Percentiles rank a stretch among this genome's conserved stretches.
phyloP scores from a whole-genome alignment of 2,888 invertebrate species.

The Neoscelio sp. region DNA sequence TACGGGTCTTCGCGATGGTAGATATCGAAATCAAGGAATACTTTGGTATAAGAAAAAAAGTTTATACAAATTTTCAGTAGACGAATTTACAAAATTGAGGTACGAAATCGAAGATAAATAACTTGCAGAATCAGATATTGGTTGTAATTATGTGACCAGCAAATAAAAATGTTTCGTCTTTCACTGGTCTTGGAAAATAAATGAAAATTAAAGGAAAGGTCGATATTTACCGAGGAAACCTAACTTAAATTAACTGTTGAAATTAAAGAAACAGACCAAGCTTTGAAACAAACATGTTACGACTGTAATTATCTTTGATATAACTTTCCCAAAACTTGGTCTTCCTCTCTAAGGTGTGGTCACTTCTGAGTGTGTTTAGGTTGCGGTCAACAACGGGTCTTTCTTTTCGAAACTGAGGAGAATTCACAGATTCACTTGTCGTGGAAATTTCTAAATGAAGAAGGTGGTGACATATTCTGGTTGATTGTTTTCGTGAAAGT shows the following conservation, averaged over 20 bases:
- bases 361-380: conserved; percentile 22
- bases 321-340: conserved; percentile 24
- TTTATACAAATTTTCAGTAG: not conserved
- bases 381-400: conserved; percentile 23
- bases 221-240: no score
- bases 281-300: no score
- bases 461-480: conserved; percentile 28
- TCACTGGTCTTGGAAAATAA: no score
- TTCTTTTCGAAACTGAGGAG: conserved; percentile 30
- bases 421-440: conserved; percentile 22
- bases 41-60: not conserved
- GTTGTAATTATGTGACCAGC: no score
- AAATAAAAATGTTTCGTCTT: no score
- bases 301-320: conserved; percentile 42
- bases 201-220: no score
- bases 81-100: not conserved
- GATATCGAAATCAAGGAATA: conserved; percentile 4
- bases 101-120: not conserved
- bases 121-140: no score
- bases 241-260: not conserved
- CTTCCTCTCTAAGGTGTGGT: conserved; percentile 23
- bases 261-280: no score
- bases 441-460: conserved; percentile 26
- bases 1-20: conserved; percentile 26
- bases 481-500: conserved; percentile 32